Evolutionary conservation across 2,113 vertebrate genomes (phyloP), one percentile per base, ranked within the genome.

Genomic region (Oxyura jamaicensis): DNA sequence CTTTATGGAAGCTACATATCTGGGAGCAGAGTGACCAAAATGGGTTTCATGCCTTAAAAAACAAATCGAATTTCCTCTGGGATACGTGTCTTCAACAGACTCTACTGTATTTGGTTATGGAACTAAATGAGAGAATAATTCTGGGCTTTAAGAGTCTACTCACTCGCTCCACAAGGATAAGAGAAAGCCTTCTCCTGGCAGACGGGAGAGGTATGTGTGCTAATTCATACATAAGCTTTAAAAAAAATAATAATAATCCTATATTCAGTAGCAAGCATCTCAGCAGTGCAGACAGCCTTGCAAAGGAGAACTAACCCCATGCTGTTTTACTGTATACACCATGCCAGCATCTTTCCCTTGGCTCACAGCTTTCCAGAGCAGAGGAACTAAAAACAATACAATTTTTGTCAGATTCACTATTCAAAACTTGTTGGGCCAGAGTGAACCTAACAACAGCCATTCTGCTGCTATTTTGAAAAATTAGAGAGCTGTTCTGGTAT

Each of bases 321-420:
- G 95, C 92, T 94, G 93, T 92, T 95, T 96, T 96, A 95, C 94
- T 95, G 91, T 83, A 96, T 91, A 94, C 56, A 94, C 92, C 90
- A 96, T 90, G 93, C 95, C 86, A 94, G 93, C 89, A 83, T 93
- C 96, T 92, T 95, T 93, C 93, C 93, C 95, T 94, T 91, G 94
- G 88, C 94, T 96, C 83, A 69, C 91, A 95, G 90, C 76, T 96
- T 96, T 94, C 88, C 90, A 93, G 91, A 88, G 93, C 93, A 94
- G 91, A 60, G 95, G 94, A 95, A 94, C 89, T 95, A 84, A 95
- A 96, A 95, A 68, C 84, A 95, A 92, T 83, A 83, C 83, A 90
- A 93, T 90, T 96, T 90, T 96, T 86, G 91, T 96, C 95, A 97
- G 93, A 94, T 93, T 95, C 90, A 94, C 95, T 92, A 88, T 84